Conservation (phyloP, 1,140 invertebrate genomes). For the Aphelinus certus region DNA sequence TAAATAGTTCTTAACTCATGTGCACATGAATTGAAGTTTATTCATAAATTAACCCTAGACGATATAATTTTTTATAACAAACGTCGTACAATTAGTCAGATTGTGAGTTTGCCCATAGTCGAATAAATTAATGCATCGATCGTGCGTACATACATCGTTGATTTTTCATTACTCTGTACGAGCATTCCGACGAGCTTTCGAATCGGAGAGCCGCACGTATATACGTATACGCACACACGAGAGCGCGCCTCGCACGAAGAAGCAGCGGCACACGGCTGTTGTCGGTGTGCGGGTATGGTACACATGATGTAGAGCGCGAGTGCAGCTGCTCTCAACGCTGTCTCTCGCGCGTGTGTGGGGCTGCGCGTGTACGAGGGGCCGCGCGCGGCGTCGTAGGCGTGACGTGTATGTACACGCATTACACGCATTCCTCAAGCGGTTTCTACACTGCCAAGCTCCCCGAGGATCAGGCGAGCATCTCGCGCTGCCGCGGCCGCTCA, state of each 20-base stretch:
- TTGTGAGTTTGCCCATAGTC: no score
- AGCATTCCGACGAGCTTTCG: no score
- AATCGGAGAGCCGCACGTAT: no score
- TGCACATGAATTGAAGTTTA: not conserved
- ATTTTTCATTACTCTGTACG: no score
- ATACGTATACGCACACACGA: no score
- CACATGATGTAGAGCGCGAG: not conserved
- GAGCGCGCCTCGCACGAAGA: not conserved
- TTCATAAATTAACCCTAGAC: no score
- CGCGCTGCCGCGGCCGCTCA: constrained; percentile 1
- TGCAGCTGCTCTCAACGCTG: not conserved
- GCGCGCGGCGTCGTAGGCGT: constrained; percentile 53
- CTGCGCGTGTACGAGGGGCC: constrained; percentile 38
- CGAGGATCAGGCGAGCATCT: constrained; percentile 61
- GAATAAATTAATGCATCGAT: no score
- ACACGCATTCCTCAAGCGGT: constrained; percentile 62
- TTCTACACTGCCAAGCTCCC: constrained; percentile 63
- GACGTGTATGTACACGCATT: constrained; percentile 63
- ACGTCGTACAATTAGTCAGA: no score
- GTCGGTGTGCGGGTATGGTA: no score
- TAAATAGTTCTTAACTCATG: not conserved
- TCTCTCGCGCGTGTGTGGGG: not conserved
- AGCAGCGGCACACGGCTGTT: not conserved
- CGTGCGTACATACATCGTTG: no score
- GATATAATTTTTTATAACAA: not conserved